phyloP scores from a whole-genome alignment of 2,888 invertebrate species.

The Eupithecia subumbrata region DNA sequence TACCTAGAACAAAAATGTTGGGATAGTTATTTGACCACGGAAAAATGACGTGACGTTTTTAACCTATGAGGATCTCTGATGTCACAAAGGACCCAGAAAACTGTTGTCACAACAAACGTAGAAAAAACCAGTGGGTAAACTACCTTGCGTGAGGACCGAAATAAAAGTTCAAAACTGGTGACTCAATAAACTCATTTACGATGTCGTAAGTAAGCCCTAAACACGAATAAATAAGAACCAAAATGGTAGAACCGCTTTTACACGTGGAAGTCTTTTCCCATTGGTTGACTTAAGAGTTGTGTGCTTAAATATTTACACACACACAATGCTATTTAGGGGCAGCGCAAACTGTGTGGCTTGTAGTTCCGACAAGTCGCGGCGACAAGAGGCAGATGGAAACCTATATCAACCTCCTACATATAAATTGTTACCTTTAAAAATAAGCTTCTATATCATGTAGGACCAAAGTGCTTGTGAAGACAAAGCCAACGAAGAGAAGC shows the following conservation, averaged over 20 bases:
- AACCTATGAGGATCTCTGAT: not conserved
- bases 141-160: constrained; percentile 24
- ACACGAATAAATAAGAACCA: constrained; percentile 47
- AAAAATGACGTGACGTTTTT: not conserved
- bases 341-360: not conserved
- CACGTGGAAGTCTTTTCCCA: constrained; percentile 39
- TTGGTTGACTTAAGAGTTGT: constrained; percentile 47
- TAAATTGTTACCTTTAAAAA: too few relatives aligned
- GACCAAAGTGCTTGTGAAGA: too few relatives aligned
- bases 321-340: constrained; percentile 45
- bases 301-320: constrained; percentile 53
- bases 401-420: not conserved
- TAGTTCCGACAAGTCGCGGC: not conserved
- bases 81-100: not conserved
- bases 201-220: constrained; percentile 39
- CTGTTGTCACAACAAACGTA: constrained; percentile 11
- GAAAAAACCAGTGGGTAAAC: not conserved
- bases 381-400: not conserved
- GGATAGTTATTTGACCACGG: too few relatives aligned
- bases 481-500: too few relatives aligned
- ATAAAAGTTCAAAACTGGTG: constrained; percentile 37
- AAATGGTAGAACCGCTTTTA: constrained; percentile 40
- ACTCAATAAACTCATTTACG: constrained; percentile 41
- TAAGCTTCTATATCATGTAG: too few relatives aligned
- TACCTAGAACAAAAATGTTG: too few relatives aligned